Evolutionary conservation across 2,797 vertebrate genomes (phyloP).

Genomic region (Buceros bicornis): DNA sequence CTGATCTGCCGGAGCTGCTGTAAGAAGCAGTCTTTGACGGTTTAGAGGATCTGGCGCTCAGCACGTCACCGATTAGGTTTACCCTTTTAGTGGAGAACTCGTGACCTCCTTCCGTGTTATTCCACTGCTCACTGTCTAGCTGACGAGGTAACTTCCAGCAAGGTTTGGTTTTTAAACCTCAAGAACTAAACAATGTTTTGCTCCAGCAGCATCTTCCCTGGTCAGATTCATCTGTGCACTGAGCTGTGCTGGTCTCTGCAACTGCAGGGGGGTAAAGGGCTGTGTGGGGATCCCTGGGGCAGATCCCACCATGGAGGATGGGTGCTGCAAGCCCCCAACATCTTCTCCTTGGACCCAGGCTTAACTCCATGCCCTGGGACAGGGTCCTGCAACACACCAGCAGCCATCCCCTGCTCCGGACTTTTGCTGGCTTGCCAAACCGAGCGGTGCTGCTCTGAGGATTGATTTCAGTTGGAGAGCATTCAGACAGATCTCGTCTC

Average conservation of each 20-base stretch:
- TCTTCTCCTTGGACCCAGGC: neutral
- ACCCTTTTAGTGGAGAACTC: neutral
- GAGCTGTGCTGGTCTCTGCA: neutral
- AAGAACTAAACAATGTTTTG: neutral
- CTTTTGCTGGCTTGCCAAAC: neutral
- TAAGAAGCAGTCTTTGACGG: neutral
- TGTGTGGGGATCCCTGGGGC: neutral
- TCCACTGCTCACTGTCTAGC: rapidly evolving
- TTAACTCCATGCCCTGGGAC: neutral
- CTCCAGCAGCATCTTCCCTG: neutral
- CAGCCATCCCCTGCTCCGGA: neutral
- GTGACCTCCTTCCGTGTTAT: neutral
- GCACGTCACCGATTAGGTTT: neutral
- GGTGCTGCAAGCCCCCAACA: neutral
- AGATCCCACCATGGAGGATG: neutral
- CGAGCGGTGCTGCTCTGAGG: rapidly evolving
- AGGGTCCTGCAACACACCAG: neutral
- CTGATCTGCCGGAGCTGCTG: neutral
- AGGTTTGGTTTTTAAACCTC: neutral
- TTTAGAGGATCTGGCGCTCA: neutral
- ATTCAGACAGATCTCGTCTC: neutral
- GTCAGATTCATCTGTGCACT: rapidly evolving
- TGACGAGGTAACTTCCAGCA: neutral
- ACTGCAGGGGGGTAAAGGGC: neutral
- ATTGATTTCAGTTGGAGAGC: neutral